Base-by-base conservation (phyloP, 2,797 vertebrate species). In the Rhabdophis nuchalis region DNA sequence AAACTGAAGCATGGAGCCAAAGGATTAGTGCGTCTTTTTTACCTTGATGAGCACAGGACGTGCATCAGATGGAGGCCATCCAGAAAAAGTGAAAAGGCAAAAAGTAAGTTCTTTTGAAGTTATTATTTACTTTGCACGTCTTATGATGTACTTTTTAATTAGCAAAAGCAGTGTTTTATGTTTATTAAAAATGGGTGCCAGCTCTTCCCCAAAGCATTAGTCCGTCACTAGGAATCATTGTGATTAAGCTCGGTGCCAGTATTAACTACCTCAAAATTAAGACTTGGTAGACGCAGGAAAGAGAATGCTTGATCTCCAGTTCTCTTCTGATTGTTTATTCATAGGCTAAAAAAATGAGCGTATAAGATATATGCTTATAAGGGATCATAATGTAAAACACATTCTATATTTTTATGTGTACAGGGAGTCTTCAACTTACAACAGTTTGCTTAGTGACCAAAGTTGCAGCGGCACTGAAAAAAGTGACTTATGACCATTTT, bases 61-160 rank as follows among this genome's bases (percentile, higher is more conserved):
- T 99, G 99, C 96, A 99, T 99, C 95, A 98, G 99, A 95, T 99
- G 99, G 99, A 98, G 98, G 94, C 99, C 99, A 0, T 99, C 99
- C 91, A 97, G 99, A 86, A 99, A 99, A 97, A 99, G 98, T 0
- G 99, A 99, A 96, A 99, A 99, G 97, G 99, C 99, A 87, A 99
- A 99, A 97, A 99, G 99, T 99, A 98, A 99, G 56, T 86, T 54
- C 2, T 32, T 10, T 8, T 98, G 96, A 54, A 0, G 16, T 0
- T 57, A 90, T 12, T 23, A 89, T 52, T 5, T 46, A 12, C 57
- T 82, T 4, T 88, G 86, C 87, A 86, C 50, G 9, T 5, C 6
- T 50, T 87, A 41, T 58, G 46, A 54, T 12, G 18, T 2, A n/a
- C 90, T 11, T 6, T 58, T 11, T 61, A 61, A 86, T 54, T 86